Evolutionary conservation across 2,888 invertebrate species (phyloP).

Genomic region (Scrobipalpa atriplicella): DNA sequence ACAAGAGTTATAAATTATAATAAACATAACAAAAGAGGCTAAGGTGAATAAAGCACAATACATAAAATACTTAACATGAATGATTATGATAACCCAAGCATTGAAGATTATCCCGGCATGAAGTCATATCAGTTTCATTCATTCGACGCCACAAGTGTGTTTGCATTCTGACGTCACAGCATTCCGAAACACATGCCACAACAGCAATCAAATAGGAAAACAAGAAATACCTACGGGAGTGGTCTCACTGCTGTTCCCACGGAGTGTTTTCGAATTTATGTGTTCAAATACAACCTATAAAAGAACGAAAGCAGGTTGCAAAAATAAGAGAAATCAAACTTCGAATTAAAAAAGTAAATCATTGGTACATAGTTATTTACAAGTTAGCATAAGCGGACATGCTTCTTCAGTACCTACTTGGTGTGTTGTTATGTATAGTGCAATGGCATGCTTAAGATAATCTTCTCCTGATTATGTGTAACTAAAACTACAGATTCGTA

Average conservation of each 20-base stretch:
- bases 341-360: conserved; percentile 43
- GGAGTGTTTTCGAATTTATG: conserved; percentile 74
- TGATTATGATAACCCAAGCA: conserved; percentile 40
- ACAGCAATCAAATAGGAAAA: conserved; percentile 50
- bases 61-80: conserved; percentile 9
- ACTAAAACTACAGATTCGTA: background rate
- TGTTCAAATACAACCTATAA: conserved; percentile 85
- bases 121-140: background rate
- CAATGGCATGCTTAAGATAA: background rate
- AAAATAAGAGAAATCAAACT: conserved; percentile 62
- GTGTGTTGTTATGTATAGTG: background rate
- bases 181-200: conserved; percentile 32
- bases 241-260: conserved; percentile 82
- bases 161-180: conserved; percentile 22
- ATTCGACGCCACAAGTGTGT: background rate
- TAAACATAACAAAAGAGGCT: background rate
- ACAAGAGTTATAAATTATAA: too few relatives aligned
- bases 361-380: conserved; percentile 31
- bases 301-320: conserved; percentile 82
- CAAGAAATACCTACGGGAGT: conserved; percentile 87
- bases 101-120: conserved; percentile 35
- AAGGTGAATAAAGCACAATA: conserved; percentile 2
- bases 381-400: conserved; percentile 51
- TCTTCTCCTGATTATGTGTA: background rate
- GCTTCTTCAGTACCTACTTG: conserved; percentile 41